Conservation (phyloP, 2,113 vertebrate species). For the Heptranchias perlo region DNA sequence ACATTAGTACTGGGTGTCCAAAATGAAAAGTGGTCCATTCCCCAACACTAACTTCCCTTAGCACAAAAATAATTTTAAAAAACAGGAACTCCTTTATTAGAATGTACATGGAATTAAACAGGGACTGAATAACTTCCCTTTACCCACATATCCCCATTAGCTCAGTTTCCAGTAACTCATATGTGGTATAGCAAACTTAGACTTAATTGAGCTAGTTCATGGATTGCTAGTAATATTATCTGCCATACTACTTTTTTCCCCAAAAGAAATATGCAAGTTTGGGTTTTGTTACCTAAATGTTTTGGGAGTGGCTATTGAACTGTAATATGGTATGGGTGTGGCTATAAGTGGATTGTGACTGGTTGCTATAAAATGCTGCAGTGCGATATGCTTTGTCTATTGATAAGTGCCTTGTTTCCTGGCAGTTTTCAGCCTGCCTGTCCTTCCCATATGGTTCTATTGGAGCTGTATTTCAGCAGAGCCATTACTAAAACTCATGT, state of each 20-base stretch:
- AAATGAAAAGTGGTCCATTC: background rate
- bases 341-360: background rate
- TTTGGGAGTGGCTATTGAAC: background rate
- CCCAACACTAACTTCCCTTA: background rate
- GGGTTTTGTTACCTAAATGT: background rate
- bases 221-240: too few relatives aligned
- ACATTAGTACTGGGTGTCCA: background rate
- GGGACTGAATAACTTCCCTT: background rate
- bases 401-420: background rate
- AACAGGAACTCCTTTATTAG: background rate
- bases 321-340: background rate
- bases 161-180: background rate
- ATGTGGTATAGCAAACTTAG: background rate
- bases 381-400: background rate
- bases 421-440: background rate
- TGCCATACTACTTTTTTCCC: background rate
- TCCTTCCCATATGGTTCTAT: background rate
- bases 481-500: background rate
- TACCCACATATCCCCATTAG: background rate
- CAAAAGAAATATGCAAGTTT: background rate
- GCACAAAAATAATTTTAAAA: background rate
- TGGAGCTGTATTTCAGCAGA: background rate
- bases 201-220: too few relatives aligned
- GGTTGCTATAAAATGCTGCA: background rate
- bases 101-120: background rate